Percentiles rank a stretch among this genome's conserved stretches.
phyloP scores from a whole-genome alignment of 2,113 vertebrate genomes.

The Pseudolaguvia tuberculata region DNA sequence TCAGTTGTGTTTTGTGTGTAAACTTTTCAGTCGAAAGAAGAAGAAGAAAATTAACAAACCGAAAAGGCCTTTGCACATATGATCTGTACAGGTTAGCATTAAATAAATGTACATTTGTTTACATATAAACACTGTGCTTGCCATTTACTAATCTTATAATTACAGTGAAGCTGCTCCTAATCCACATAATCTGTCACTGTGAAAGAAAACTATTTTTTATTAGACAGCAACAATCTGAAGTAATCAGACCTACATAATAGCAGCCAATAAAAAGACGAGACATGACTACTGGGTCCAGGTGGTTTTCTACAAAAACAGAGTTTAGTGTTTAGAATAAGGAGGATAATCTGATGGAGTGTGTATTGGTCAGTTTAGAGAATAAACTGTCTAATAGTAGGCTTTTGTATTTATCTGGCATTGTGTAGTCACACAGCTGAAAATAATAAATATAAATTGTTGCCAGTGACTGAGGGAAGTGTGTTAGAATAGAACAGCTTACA shows the following conservation, averaged over 20 bases:
- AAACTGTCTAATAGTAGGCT: background rate
- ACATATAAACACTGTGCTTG: background rate
- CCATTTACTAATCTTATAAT: background rate
- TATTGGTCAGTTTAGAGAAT: background rate
- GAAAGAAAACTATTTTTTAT: constrained; percentile 4
- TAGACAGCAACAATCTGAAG: background rate
- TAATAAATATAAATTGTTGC: background rate
- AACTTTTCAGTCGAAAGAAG: background rate
- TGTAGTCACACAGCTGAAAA: background rate
- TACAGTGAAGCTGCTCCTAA: constrained; percentile 14
- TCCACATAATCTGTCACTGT: background rate
- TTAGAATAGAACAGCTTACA: constrained; percentile 15
- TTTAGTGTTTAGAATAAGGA: background rate
- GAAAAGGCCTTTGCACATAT: too few relatives aligned
- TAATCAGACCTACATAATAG: background rate
- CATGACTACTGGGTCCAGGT: background rate
- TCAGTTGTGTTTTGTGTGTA: background rate
- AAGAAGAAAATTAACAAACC: too few relatives aligned
- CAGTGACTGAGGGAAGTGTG: constrained; percentile 6
- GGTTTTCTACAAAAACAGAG: background rate
- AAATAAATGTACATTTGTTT: too few relatives aligned
- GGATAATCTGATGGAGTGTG: background rate
- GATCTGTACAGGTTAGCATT: background rate
- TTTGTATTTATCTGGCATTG: background rate
- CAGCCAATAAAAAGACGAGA: background rate